phyloP scores from a whole-genome alignment of 1,140 invertebrate species.

The Aphis gossypii region DNA sequence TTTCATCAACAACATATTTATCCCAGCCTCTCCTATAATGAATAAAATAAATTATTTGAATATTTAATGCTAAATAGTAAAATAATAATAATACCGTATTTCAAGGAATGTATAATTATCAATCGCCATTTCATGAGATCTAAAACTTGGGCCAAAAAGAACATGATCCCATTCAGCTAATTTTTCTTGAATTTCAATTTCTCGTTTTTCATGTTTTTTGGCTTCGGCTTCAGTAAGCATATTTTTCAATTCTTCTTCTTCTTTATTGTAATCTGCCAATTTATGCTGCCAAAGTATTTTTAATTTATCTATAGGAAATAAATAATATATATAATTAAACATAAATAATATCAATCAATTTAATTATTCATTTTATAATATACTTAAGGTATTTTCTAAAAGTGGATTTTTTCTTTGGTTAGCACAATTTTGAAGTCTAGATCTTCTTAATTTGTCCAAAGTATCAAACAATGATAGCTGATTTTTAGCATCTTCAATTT shows the following conservation, averaged over 20 bases:
- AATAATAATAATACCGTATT: constrained; percentile 56
- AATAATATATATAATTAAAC: not conserved
- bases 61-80: not conserved
- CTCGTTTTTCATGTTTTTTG: constrained; percentile 65
- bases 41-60: not conserved
- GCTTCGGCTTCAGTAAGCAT: constrained; percentile 64
- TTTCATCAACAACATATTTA: constrained; percentile 54
- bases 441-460: constrained; percentile 70
- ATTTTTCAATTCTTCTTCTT: constrained; percentile 61
- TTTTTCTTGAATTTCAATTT: constrained; percentile 66
- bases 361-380: constrained; percentile 29
- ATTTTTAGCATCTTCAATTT: constrained; percentile 74
- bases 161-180: constrained; percentile 67
- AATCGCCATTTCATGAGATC: constrained; percentile 17
- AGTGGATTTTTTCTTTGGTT: constrained; percentile 70
- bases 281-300: constrained; percentile 61
- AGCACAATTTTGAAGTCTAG: constrained; percentile 69
- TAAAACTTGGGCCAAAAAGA: constrained; percentile 60
- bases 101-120: constrained; percentile 59
- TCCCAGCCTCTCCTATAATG: constrained; percentile 59
- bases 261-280: constrained; percentile 64
- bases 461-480: constrained; percentile 70
- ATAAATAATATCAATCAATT: not conserved
- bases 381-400: constrained; percentile 61
- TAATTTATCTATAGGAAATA: not conserved